Percentiles rank a stretch among this genome's conserved stretches.
phyloP scores from a whole-genome alignment of 1,140 invertebrate species.

The Spodoptera litura region DNA sequence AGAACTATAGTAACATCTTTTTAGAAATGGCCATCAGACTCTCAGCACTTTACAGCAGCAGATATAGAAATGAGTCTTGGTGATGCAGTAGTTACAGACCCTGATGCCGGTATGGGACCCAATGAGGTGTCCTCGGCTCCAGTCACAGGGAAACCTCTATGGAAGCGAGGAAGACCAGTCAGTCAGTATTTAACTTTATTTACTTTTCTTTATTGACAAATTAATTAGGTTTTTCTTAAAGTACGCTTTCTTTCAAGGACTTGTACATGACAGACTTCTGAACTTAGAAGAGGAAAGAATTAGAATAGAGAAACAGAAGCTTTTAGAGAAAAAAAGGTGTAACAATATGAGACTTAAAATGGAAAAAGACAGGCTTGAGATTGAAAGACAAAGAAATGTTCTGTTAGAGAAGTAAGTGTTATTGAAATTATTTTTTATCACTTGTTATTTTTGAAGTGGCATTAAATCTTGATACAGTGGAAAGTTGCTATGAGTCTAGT shows the following conservation, averaged over 20 bases:
- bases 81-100: conserved; percentile 50
- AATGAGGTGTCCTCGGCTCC: conserved; percentile 65
- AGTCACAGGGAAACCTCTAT: conserved; percentile 55
- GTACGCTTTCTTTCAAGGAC: conserved; percentile 53
- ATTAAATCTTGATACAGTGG: too few relatives aligned
- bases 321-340: conserved; percentile 67
- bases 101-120: conserved; percentile 56
- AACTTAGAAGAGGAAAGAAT: conserved; percentile 69
- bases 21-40: conserved; percentile 65
- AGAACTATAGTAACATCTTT: conserved; percentile 12
- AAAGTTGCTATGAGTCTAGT: too few relatives aligned
- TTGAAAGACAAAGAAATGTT: conserved; percentile 67
- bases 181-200: conserved; percentile 56
- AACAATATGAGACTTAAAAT: conserved; percentile 70
- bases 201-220: conserved; percentile 3
- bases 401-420: conserved; percentile 65
- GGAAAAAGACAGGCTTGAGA: conserved; percentile 67
- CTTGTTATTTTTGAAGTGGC: too few relatives aligned
- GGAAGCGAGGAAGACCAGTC: conserved; percentile 64
- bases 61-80: conserved; percentile 58
- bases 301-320: conserved; percentile 68
- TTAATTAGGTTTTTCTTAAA: background rate
- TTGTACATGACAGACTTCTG: conserved; percentile 65
- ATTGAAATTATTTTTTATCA: too few relatives aligned
- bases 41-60: conserved; percentile 54